phyloP scores from a whole-genome alignment of 2,113 vertebrate genomes.

The Tachysurus fulvidraco region DNA sequence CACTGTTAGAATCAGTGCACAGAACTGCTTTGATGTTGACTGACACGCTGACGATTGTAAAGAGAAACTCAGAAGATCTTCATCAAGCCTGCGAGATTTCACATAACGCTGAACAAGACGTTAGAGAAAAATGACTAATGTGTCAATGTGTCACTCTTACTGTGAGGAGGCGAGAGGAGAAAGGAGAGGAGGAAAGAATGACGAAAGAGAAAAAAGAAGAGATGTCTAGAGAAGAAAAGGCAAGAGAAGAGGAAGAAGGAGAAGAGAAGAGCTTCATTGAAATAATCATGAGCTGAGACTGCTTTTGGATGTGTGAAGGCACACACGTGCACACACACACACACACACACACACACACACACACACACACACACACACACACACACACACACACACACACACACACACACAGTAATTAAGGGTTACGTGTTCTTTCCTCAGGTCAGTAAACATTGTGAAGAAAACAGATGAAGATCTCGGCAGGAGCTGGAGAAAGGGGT shows the following conservation, averaged over 20 bases:
- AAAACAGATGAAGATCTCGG: conserved; percentile 25
- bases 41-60: not conserved
- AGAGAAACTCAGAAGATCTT: not conserved
- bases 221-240: not conserved
- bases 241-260: not conserved
- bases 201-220: not conserved
- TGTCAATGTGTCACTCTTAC: not conserved
- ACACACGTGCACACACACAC: conserved; percentile 38
- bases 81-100: not conserved
- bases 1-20: not conserved
- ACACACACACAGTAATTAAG: conserved; percentile 27
- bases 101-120: not conserved
- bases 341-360: conserved; percentile 6
- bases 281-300: not conserved
- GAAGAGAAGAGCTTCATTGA: not conserved
- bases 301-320: not conserved
- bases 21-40: not conserved
- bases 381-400: not conserved
- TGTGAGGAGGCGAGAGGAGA: not conserved
- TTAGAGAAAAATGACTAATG: not conserved
- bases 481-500: not conserved
- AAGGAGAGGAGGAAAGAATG: not conserved
- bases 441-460: conserved; percentile 21
- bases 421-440: conserved; percentile 6
- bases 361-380: not conserved